Evolutionary conservation across 2,797 vertebrate species (phyloP).

Genomic region (Xerus rutilus): DNA sequence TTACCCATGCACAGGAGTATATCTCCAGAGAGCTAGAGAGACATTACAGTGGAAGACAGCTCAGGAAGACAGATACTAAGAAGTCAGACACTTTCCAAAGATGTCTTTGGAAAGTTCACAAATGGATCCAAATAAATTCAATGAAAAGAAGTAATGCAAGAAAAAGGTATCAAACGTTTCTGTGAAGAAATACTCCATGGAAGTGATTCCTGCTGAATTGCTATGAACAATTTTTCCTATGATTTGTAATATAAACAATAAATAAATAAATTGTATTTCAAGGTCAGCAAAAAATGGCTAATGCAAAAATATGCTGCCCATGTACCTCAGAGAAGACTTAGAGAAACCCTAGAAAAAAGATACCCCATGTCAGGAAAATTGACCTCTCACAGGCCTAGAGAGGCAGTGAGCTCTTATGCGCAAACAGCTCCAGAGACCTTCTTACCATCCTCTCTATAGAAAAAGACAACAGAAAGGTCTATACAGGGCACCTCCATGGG

Average conservation of each 20-base stretch:
- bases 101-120: background rate
- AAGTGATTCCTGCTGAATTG: background rate
- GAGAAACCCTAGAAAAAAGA: background rate
- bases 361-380: background rate
- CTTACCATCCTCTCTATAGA: background rate
- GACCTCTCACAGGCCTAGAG: slow-evolving; percentile 76
- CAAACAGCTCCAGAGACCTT: background rate
- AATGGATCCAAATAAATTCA: background rate
- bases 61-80: background rate
- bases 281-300: background rate
- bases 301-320: background rate
- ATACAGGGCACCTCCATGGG: background rate
- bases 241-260: background rate
- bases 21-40: background rate
- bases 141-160: background rate
- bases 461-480: background rate
- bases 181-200: background rate
- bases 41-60: background rate
- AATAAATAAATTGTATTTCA: background rate
- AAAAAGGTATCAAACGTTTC: background rate
- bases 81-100: too few species aligned
- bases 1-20: rapidly evolving
- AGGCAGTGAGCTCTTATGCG: background rate
- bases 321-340: slow-evolving; percentile 16
- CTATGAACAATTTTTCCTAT: background rate